Evolutionary conservation across 2,113 vertebrate species (phyloP), one percentile per base, ranked within the genome.

Genomic region (Chinchilla lanigera): DNA sequence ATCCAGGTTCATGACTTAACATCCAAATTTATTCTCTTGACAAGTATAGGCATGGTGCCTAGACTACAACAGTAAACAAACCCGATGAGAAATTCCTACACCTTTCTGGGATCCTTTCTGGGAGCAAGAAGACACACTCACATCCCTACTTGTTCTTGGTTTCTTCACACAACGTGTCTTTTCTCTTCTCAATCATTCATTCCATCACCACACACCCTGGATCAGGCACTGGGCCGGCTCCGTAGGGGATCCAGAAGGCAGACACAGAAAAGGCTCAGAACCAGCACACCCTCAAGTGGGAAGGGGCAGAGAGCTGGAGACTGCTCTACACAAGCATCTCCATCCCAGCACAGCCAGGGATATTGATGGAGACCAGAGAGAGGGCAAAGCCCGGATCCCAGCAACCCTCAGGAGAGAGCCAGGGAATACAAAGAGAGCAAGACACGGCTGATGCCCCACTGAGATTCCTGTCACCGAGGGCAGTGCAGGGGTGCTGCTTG

Each of bases 91-190:
- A 92, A 35, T 0, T 9, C 67, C 16, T 30, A 77, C 9, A 3
- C 17, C 24, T 44, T 84, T 82, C 24, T 38, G 35, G 61, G 47
- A 73, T 41, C 87, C 3, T 16, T 65, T 30, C 65, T 3, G 26
- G 44, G 4, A 77, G 1, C 4, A 8, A 56, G 16, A 44, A 30
- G 26, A 30, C 0, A 0, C 54, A 1, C 38, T 33, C 5, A 3
- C 16, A 11, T 16, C 54, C 33, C 17, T 35, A 5, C n/a, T n/a
- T 58, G 17, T 44, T 35, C 71, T 63, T 5, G 4, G 16, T 41
- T 30, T 89, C 73, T 60, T 82, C 89, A 73, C 69, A 58, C 13
- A 75, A 50, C 73, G 28, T 4, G 28, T 33, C 67, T 35, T 78
- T 41, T 73, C 28, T 1, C 13, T 30, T 58, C 82, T 44, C 6